Percentiles rank a stretch among this genome's conserved stretches.
These are phyloP conservation scores for Dasypogon diadema DNA, from an alignment of 2,888 invertebrate genomes.

Conservation along the genomic window DNA sequence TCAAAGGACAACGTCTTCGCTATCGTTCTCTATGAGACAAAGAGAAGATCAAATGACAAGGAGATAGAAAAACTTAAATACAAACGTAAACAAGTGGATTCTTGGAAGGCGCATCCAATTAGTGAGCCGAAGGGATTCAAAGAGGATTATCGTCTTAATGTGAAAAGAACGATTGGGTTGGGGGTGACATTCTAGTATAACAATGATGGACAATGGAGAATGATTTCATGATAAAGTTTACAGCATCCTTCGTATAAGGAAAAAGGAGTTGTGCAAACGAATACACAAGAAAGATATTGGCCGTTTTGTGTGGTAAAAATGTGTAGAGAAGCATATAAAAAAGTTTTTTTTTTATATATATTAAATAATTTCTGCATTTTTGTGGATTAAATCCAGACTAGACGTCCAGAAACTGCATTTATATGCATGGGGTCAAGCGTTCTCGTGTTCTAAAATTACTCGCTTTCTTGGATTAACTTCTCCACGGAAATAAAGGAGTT, in stretches of 20 bases:
- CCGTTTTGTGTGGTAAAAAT: no score
- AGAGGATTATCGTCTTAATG: constrained; percentile 50
- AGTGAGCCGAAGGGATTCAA: constrained; percentile 47
- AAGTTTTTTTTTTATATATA: no score
- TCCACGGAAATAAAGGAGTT: no score
- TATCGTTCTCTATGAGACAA: constrained; percentile 23
- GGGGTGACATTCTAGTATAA: constrained; percentile 35
- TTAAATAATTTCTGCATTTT: no score
- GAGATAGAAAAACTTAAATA: constrained; percentile 45
- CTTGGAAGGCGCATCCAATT: constrained; percentile 50
- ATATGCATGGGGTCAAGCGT: no score
- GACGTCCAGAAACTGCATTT: no score
- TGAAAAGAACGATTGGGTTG: constrained; percentile 1
- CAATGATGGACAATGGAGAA: constrained; percentile 40
- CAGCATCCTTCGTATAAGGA: neutral
- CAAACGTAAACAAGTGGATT: constrained; percentile 44
- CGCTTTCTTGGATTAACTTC: no score
- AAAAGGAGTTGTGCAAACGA: no score
- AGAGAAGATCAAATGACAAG: constrained; percentile 43
- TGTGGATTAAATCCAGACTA: no score
- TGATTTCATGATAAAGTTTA: constrained; percentile 34
- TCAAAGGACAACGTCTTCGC: constrained; percentile 46
- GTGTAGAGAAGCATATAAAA: no score
- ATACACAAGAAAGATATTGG: no score
- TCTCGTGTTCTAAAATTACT: no score